Conservation (phyloP, 2,797 vertebrate genomes). For the Notolabrus celidotus region DNA sequence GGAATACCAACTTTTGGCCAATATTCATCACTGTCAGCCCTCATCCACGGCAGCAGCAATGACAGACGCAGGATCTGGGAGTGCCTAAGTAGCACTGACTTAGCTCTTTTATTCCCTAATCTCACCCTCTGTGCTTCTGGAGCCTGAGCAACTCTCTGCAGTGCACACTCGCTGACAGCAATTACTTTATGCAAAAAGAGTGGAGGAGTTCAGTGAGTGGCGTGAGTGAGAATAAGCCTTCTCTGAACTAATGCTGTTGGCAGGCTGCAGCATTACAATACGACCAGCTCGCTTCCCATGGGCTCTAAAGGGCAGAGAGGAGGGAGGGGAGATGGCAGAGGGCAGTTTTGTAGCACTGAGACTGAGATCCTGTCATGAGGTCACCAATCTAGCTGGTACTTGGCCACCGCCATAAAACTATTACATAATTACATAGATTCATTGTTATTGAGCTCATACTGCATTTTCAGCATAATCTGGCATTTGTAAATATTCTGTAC, state of each 20-base stretch:
- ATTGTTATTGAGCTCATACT: background rate
- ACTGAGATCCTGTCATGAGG: slow-evolving; percentile 25
- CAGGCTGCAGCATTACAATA: slow-evolving; percentile 61
- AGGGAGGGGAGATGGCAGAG: slow-evolving; percentile 21
- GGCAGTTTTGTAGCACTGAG: slow-evolving; percentile 29
- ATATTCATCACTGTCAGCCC: slow-evolving; percentile 88
- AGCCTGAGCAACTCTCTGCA: slow-evolving; percentile 72
- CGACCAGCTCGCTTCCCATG: slow-evolving; percentile 44
- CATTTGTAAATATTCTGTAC: too few relatives aligned
- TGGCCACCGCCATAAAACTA: background rate
- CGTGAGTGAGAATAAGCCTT: slow-evolving; percentile 76
- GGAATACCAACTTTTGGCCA: slow-evolving; percentile 87
- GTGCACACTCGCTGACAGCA: slow-evolving; percentile 78
- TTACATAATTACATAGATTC: slow-evolving; percentile 17
- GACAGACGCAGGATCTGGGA: slow-evolving; percentile 72
- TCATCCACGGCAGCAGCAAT: slow-evolving; percentile 73
- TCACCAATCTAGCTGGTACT: background rate
- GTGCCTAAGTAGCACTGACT: slow-evolving; percentile 80
- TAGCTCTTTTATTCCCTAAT: slow-evolving; percentile 82
- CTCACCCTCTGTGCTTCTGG: slow-evolving; percentile 73
- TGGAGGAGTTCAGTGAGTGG: slow-evolving; percentile 78
- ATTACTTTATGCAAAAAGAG: slow-evolving; percentile 83
- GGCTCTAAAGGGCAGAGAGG: slow-evolving; percentile 44
- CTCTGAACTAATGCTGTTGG: slow-evolving; percentile 61
- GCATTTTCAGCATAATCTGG: background rate